A percentile compares a stretch with the other conserved stretches of the same genome.
Evolutionary conservation across 1,140 invertebrate species (phyloP).

Genomic region (Nylanderia fulva): DNA sequence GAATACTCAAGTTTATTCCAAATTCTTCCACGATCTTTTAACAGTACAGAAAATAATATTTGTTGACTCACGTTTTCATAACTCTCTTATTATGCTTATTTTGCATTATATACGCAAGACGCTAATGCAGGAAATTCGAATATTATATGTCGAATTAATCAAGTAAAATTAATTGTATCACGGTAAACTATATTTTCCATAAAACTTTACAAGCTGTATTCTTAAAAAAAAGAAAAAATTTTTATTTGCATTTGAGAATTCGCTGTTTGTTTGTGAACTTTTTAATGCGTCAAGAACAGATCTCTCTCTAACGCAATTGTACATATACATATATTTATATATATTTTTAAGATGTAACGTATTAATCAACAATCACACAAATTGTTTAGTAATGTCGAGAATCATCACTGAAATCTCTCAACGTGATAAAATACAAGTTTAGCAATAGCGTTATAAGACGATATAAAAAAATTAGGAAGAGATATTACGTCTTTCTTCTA

Average conservation of each 20-base stretch:
- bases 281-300: not conserved
- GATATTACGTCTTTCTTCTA: not conserved
- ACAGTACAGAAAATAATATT: not conserved
- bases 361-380: constrained; percentile 18
- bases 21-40: not conserved
- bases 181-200: not conserved
- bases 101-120: not conserved
- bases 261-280: not conserved
- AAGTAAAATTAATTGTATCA: not conserved
- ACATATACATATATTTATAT: constrained; percentile 5
- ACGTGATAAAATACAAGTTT: constrained; percentile 24
- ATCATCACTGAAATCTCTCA: constrained; percentile 1
- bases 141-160: not conserved
- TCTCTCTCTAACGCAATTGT: not conserved
- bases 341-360: constrained; percentile 17
- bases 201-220: not conserved
- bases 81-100: constrained; percentile 4
- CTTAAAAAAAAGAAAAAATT: not conserved
- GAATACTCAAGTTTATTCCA: not conserved
- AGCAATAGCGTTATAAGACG: constrained; percentile 4
- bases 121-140: not conserved
- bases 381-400: constrained; percentile 2
- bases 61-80: not conserved
- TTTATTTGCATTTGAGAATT: not conserved
- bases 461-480: constrained; percentile 14